Evolutionary conservation across 2,888 invertebrate genomes (phyloP).

Genomic region (Ormyrus rosae): DNA sequence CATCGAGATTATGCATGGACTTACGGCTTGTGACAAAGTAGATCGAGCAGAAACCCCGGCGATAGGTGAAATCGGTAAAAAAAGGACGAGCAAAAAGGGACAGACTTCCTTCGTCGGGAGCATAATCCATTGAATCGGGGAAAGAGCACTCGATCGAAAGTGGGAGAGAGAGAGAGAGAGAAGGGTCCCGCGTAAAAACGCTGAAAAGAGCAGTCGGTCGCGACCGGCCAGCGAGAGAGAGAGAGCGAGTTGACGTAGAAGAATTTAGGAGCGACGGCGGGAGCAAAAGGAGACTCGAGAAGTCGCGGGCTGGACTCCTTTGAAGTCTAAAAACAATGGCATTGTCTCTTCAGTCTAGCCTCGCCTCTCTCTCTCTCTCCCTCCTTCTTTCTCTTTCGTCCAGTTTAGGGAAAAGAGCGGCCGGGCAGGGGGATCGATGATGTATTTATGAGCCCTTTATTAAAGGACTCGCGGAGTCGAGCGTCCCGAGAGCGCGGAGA

Average conservation of each 20-base stretch:
- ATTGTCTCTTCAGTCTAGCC: conserved; percentile 75
- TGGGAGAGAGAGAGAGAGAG: not conserved
- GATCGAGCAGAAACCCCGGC: not conserved
- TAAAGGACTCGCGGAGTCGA: conserved; percentile 10
- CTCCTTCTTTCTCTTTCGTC: conserved; percentile 49
- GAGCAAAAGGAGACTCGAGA: conserved; percentile 67
- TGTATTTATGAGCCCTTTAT: conserved; percentile 58
- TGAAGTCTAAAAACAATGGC: conserved; percentile 76
- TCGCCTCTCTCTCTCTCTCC: conserved; percentile 49
- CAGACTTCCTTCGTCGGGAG: not conserved
- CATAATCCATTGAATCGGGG: conserved; percentile 10
- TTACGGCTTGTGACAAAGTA: conserved; percentile 19
- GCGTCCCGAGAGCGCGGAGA: not conserved
- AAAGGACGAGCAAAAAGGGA: not conserved
- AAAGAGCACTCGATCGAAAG: not conserved
- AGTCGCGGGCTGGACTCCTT: conserved; percentile 72
- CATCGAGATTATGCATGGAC: conserved; percentile 9
- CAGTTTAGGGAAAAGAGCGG: conserved; percentile 55
- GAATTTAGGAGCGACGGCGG: conserved; percentile 75
- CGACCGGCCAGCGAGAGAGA: not conserved
- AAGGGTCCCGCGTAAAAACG: conserved; percentile 26
- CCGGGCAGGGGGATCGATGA: conserved; percentile 19
- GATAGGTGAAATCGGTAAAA: conserved; percentile 1
- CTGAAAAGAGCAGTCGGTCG: not conserved
- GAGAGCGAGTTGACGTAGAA: conserved; percentile 69